Conservation (phyloP, 2,113 vertebrate species). For the Aegithalos caudatus region DNA sequence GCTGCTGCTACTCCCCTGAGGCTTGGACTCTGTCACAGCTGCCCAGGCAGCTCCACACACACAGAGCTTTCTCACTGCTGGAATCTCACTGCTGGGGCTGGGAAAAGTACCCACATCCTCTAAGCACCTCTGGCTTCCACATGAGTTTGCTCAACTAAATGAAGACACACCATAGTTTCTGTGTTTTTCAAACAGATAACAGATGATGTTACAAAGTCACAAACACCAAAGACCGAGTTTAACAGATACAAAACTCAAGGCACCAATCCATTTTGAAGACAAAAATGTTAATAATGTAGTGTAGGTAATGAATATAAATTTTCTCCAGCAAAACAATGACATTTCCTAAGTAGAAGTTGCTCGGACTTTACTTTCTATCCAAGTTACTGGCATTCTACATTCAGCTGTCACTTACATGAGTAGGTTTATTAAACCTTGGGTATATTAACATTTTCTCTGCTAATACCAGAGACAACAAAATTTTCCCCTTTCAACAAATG, state of each 20-base stretch:
- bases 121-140: not conserved
- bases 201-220: not conserved
- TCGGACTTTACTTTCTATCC: not conserved
- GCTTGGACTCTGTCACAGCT: not conserved
- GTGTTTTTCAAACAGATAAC: not conserved
- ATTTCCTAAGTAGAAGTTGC: not conserved
- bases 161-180: not conserved
- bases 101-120: rapidly evolving
- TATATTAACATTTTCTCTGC: not conserved
- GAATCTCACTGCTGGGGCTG: not conserved
- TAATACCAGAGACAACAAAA: not conserved
- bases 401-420: not conserved
- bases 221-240: not conserved
- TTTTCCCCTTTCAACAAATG: not conserved
- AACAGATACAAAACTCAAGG: not conserved
- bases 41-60: not conserved
- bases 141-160: not conserved
- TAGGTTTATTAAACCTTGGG: not conserved
- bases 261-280: not conserved
- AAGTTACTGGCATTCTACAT: not conserved
- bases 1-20: not conserved
- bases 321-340: not conserved
- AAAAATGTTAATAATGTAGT: not conserved
- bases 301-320: not conserved
- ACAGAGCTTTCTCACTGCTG: not conserved